Evolutionary conservation across 2,797 vertebrate genomes (phyloP), one percentile per base, ranked within the genome.

Genomic region (Anas capensis): DNA sequence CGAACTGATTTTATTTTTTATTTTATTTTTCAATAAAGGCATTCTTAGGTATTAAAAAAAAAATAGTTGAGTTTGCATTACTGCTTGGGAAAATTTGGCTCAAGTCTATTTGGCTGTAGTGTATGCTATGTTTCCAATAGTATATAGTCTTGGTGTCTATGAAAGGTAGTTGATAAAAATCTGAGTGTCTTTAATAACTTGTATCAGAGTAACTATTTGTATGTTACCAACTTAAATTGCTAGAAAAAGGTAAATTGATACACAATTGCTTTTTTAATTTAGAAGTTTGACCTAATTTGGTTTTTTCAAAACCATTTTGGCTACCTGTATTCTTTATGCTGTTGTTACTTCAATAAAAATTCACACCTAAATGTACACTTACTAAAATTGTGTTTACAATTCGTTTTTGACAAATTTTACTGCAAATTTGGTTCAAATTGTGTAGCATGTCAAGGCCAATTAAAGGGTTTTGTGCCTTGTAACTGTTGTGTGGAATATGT

Each of bases 311-410:
- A 98, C 98, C 97, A 98, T 99, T 99, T 99, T 99, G 99, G 99
- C 99, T 99, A 98, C 98, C 96, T 99, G 99, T 99, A 99, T 99
- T 99, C 98, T 99, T 99, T 98, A 97, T 99, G 99, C 98, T 99
- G 99, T 99, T 99, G 99, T 99, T 99, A 99, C 98, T 99, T 99
- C 98, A 99, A 99, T 99, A 99, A 99, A 99, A 99, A 98, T 98
- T 99, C 98, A 99, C 99, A 98, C 98, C 98, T 98, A 98, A 98
- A 99, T 99, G 99, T 99, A 98, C 98, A 98, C 98, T 98, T 98
- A 98, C 98, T 98, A 98, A 99, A 99, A 99, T 98, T 98, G 99
- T 99, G 99, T 99, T 99, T 98, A 98, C 98, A 99, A 99, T 99
- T 99, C 98, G 98, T 99, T 99, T 99, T 99, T 98, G 98, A 98